Conservation (phyloP, 1,140 invertebrate species). For the Lamellibrachia luymesi region DNA sequence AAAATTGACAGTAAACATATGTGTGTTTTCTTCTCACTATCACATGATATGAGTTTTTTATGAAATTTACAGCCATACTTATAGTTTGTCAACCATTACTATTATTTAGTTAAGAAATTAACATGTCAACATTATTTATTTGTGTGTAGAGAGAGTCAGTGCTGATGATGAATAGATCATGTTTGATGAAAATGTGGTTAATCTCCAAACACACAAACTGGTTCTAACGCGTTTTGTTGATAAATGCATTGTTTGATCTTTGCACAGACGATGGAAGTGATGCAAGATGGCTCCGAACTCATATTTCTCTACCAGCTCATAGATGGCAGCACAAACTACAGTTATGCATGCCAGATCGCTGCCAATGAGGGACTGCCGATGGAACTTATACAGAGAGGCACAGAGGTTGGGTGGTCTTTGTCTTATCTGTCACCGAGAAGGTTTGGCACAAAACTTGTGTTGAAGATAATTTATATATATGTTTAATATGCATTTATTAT, state of each 20-base stretch:
- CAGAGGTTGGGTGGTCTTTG: constrained; percentile 42
- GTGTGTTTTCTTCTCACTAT: too few relatives aligned
- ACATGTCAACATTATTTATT: background rate
- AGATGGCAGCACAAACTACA: constrained; percentile 59
- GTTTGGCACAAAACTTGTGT: background rate
- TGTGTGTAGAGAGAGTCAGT: background rate
- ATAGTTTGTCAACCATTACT: background rate
- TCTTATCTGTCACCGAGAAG: background rate
- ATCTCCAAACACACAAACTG: too few relatives aligned
- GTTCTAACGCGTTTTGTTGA: background rate
- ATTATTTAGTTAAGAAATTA: background rate
- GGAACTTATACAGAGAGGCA: constrained; percentile 51
- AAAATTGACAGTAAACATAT: too few relatives aligned
- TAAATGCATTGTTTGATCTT: constrained; percentile 17
- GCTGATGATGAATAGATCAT: background rate
- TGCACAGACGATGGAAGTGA: constrained; percentile 63
- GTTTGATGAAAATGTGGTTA: background rate
- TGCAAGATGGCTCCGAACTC: constrained; percentile 60
- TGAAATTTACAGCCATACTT: background rate
- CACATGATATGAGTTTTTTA: background rate
- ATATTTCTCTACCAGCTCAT: constrained; percentile 66
- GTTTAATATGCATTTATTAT: too few relatives aligned
- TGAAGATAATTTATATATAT: background rate
- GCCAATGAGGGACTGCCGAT: constrained; percentile 55
- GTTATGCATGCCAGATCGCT: constrained; percentile 64